phyloP scores from a whole-genome alignment of 1,140 invertebrate species.

The Saccostrea glomerata region DNA sequence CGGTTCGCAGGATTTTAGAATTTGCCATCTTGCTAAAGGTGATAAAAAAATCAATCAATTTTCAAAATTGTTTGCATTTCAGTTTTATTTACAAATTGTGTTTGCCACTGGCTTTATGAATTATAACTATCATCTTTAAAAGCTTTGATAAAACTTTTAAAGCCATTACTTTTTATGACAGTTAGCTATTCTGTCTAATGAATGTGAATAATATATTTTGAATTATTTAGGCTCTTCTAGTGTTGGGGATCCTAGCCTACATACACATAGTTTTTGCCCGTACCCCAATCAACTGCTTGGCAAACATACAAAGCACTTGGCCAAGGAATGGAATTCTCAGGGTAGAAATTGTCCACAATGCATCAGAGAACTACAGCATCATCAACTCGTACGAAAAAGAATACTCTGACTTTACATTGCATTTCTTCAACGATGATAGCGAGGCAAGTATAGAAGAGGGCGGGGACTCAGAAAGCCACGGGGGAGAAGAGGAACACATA shows the following conservation, averaged over 20 bases:
- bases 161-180: too few relatives aligned
- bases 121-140: too few relatives aligned
- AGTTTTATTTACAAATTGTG: too few relatives aligned
- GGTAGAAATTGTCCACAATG: constrained; percentile 94
- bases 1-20: constrained; percentile 92
- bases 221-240: constrained; percentile 86
- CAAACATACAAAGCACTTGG: constrained; percentile 93
- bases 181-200: too few relatives aligned
- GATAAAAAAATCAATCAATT: constrained; percentile 54
- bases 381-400: constrained; percentile 78
- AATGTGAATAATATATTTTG: too few relatives aligned
- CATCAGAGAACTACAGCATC: constrained; percentile 77
- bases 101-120: too few relatives aligned
- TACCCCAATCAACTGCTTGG: constrained; percentile 94
- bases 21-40: constrained; percentile 93
- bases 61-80: too few relatives aligned
- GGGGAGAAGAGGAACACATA: not conserved
- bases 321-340: constrained; percentile 95
- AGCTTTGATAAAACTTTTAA: too few relatives aligned
- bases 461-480: not conserved
- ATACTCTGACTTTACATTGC: constrained; percentile 70
- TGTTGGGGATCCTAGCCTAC: constrained; percentile 95
- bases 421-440: constrained; percentile 58
- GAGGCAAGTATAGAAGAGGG: not conserved
- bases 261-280: constrained; percentile 96